Evolutionary conservation across 2,888 invertebrate species (phyloP).

Genomic region (Chrysolina oricalcia): DNA sequence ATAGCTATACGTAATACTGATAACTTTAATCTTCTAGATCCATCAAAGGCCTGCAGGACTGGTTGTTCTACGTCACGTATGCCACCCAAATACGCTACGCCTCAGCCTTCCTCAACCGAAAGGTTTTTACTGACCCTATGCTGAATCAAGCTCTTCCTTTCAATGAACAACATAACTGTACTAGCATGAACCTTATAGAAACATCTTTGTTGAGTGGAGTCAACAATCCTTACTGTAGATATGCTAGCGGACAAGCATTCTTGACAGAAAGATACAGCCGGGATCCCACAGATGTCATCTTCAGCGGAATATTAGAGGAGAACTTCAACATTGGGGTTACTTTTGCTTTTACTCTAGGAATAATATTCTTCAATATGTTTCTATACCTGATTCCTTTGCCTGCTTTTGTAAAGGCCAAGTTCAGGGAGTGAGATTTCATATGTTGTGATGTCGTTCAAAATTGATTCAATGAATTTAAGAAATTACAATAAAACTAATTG

Average conservation of each 20-base stretch:
- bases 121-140: slow-evolving; percentile 77
- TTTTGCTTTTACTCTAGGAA: slow-evolving; percentile 86
- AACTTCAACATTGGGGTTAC: slow-evolving; percentile 88
- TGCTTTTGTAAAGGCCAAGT: slow-evolving; percentile 88
- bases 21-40: slow-evolving; percentile 74
- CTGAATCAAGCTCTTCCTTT: slow-evolving; percentile 72
- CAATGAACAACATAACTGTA: slow-evolving; percentile 75
- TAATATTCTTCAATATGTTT: slow-evolving; percentile 88
- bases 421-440: slow-evolving; percentile 77
- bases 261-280: slow-evolving; percentile 81
- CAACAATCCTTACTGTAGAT: slow-evolving; percentile 76
- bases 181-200: slow-evolving; percentile 74
- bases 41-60: slow-evolving; percentile 85
- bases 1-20: background rate
- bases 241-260: slow-evolving; percentile 82
- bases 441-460: background rate
- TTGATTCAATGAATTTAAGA: too few species aligned
- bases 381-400: slow-evolving; percentile 90
- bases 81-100: slow-evolving; percentile 87
- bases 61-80: slow-evolving; percentile 87
- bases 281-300: slow-evolving; percentile 75
- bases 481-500: too few species aligned
- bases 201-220: slow-evolving; percentile 73
- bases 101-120: slow-evolving; percentile 82
- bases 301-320: slow-evolving; percentile 77